These are phyloP conservation scores for Neotoxoptera formosana DNA, from an alignment of 1,140 invertebrate species.

Conservation along the genomic window DNA sequence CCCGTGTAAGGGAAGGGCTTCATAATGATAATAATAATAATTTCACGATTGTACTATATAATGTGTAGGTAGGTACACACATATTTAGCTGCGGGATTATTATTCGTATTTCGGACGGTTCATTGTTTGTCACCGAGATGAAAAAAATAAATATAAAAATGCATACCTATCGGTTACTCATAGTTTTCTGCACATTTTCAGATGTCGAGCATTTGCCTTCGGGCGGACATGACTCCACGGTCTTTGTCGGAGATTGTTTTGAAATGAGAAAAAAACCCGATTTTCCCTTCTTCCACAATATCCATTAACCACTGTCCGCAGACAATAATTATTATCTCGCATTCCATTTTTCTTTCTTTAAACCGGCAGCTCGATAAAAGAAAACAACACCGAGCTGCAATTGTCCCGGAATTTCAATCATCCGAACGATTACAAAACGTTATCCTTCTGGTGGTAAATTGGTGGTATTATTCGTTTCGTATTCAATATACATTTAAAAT, in stretches of 20 bases:
- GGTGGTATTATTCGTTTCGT: background rate
- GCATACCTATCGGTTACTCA: conserved; percentile 44
- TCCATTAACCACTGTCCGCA: conserved; percentile 48
- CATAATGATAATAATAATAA: conserved; percentile 36
- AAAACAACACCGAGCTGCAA: conserved; percentile 40
- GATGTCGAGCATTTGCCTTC: conserved; percentile 51
- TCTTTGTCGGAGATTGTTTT: conserved; percentile 54
- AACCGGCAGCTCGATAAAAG: conserved; percentile 41
- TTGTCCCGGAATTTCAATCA: conserved; percentile 53
- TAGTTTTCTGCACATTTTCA: conserved; percentile 56
- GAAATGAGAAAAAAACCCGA: conserved; percentile 48
- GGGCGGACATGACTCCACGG: conserved; percentile 25
- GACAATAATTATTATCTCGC: conserved; percentile 57
- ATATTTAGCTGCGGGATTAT: conserved; percentile 40
- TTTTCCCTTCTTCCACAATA: conserved; percentile 20
- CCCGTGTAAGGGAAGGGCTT: background rate
- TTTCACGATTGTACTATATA: background rate
- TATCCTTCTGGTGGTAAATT: conserved; percentile 2
- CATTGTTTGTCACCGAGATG: conserved; percentile 25
- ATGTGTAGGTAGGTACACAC: background rate
- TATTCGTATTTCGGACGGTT: conserved; percentile 35
- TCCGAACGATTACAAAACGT: conserved; percentile 38
- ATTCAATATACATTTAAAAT: background rate
- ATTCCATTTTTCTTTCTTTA: conserved; percentile 55
- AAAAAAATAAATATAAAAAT: conserved; percentile 38